Base-by-base conservation (phyloP, 2,888 invertebrate genomes). In the Cataglyphis altisquamis region DNA sequence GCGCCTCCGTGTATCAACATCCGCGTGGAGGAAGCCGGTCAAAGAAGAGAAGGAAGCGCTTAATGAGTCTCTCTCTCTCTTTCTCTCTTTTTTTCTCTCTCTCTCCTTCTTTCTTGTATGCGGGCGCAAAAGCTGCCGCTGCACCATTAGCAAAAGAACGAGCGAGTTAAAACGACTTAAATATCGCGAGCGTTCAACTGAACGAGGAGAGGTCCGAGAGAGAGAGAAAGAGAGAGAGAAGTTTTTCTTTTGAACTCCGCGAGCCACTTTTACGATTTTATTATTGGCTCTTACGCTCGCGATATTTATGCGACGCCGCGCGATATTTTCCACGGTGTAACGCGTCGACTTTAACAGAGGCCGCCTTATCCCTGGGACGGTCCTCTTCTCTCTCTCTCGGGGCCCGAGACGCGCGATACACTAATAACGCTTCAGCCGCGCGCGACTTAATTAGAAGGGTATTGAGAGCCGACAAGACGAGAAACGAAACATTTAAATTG, bases 211-310 rank as follows among this genome's bases (percentile, higher is more conserved):
- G 83, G 80, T 72, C 82, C 87, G 72, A 83, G 85, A 62, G 21
- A 62, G 45, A 64, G 80, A 70, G 21, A 62, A 36, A 68, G 80
- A 70, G 21, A 62, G 45, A 68, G 80, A 70, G 36, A 36, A 21
- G 21, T 21, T 21, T 21, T 88, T 74, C 89, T 89, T 89, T 88
- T 89, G 88, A 90, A 91, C 87, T 89, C 89, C 83, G 64, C 60
- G 88, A 87, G 87, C 87, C 86, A 90, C 87, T 90, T 92, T 92
- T 91, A 91, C 89, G 91, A 91, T 92, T 92, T 92, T 92, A 91
- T 92, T 92, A 92, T 91, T 91, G 90, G 88, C 90, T 88, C 89
- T 90, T 88, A 87, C 87, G 86, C 85, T 88, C 83, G 83, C 87
- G 87, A 88, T 89, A 91, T 91, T 91, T 90, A 89, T 88, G 88